phyloP scores from a whole-genome alignment of 2,797 vertebrate genomes.

The Potorous gilbertii region DNA sequence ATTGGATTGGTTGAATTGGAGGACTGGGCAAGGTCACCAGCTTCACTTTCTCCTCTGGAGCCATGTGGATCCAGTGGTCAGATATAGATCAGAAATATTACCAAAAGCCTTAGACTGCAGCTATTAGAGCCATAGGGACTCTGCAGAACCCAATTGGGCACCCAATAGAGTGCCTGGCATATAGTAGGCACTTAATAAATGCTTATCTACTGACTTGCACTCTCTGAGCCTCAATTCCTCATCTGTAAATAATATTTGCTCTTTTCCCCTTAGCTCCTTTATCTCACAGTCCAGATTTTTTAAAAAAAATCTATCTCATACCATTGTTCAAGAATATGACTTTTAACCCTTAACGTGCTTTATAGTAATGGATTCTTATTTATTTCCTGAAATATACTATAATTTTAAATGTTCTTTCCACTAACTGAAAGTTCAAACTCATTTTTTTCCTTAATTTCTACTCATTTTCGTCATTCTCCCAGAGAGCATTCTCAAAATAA shows the following conservation, averaged over 20 bases:
- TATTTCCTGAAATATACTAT: not conserved
- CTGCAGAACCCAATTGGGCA: not conserved
- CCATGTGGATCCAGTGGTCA: too few species aligned
- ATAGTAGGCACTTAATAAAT: not conserved
- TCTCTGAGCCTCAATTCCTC: not conserved
- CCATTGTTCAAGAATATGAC: not conserved
- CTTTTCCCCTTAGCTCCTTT: not conserved
- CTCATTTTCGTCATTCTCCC: not conserved
- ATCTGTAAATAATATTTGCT: not conserved
- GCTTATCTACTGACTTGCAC: not conserved
- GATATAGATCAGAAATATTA: not conserved
- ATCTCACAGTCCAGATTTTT: not conserved
- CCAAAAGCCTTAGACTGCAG: slow-evolving; percentile 14
- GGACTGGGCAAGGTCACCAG: too few species aligned
- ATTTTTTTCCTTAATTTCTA: not conserved
- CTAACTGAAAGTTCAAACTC: not conserved
- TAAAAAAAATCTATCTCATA: not conserved
- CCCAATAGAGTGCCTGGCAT: not conserved
- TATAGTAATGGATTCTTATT: not conserved
- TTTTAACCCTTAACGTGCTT: not conserved
- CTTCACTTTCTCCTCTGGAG: too few species aligned
- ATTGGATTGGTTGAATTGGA: too few species aligned
- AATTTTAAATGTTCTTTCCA: not conserved
- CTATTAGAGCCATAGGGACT: slow-evolving; percentile 10
- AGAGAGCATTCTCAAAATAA: not conserved